These are phyloP conservation scores for Chelonoidis abingdonii DNA, from an alignment of 2,113 vertebrate species.

Conservation along the genomic window DNA sequence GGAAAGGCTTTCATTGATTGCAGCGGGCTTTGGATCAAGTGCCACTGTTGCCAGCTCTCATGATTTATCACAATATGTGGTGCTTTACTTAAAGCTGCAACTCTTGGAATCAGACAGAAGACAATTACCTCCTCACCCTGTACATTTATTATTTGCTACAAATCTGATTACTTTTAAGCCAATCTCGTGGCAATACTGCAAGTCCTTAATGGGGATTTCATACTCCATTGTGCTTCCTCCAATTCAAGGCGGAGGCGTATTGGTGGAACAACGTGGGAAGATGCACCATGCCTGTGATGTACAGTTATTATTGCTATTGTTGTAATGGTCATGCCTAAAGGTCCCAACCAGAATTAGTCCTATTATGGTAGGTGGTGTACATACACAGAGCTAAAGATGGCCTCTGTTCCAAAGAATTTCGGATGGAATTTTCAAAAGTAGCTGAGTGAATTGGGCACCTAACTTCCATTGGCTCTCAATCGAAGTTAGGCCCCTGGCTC, in stretches of 20 bases:
- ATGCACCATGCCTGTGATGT: background rate
- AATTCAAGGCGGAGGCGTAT: background rate
- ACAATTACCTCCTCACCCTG: background rate
- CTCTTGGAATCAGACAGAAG: background rate
- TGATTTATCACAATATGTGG: background rate
- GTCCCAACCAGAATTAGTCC: background rate
- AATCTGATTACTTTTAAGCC: background rate
- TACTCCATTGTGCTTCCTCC: background rate
- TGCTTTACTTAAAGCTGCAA: background rate
- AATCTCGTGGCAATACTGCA: background rate
- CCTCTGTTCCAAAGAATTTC: background rate
- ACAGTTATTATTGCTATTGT: background rate
- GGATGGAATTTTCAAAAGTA: background rate
- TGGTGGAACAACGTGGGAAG: background rate
- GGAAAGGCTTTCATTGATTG: background rate
- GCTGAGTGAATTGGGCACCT: background rate
- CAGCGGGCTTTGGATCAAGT: background rate
- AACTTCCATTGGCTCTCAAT: background rate
- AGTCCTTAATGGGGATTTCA: background rate
- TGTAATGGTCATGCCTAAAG: background rate
- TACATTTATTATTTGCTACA: background rate
- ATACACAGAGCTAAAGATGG: background rate
- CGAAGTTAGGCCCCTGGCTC: background rate
- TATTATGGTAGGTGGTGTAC: background rate
- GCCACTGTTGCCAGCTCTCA: background rate